These are phyloP conservation scores for Platorchestia sp. DNA, from an alignment of 1,140 invertebrate genomes.

Conservation along the genomic window DNA sequence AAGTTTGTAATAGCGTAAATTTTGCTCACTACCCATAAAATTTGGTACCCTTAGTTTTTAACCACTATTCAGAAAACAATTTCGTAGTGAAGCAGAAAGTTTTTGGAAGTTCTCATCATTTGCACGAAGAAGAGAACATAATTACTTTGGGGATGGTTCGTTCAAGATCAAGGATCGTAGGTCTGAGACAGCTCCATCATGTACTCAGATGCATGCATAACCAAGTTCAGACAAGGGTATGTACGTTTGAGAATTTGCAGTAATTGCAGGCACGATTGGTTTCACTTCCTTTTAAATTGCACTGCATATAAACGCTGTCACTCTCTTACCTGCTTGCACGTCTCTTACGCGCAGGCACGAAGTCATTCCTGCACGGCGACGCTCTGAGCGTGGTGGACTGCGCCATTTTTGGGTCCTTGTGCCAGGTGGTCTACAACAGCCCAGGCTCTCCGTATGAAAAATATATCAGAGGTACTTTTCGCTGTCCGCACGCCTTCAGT, in stretches of 20 bases:
- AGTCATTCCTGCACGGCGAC: conserved; percentile 71
- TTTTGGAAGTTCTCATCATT: not conserved
- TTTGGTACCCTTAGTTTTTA: not conserved
- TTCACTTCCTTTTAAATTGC: too few relatives aligned
- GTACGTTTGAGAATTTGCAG: too few relatives aligned
- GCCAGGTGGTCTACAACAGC: conserved; percentile 71
- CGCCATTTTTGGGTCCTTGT: conserved; percentile 71
- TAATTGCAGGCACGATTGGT: too few relatives aligned
- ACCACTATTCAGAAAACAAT: not conserved
- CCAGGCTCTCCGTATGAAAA: conserved; percentile 69
- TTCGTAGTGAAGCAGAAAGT: not conserved
- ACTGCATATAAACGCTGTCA: too few relatives aligned
- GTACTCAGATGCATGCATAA: not conserved
- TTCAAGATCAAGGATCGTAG: not conserved
- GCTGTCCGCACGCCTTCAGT: not conserved
- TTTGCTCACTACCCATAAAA: not conserved
- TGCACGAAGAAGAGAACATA: not conserved
- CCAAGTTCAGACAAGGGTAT: not conserved
- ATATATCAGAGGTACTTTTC: conserved; percentile 67
- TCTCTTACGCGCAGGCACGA: conserved; percentile 63
- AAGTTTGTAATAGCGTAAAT: not conserved
- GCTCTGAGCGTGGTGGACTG: conserved; percentile 71
- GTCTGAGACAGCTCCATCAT: not conserved
- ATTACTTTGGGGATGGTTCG: not conserved
- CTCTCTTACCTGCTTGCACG: not conserved